Conservation (phyloP, 2,797 vertebrate genomes). For the Phrynocephalus forsythii region DNA sequence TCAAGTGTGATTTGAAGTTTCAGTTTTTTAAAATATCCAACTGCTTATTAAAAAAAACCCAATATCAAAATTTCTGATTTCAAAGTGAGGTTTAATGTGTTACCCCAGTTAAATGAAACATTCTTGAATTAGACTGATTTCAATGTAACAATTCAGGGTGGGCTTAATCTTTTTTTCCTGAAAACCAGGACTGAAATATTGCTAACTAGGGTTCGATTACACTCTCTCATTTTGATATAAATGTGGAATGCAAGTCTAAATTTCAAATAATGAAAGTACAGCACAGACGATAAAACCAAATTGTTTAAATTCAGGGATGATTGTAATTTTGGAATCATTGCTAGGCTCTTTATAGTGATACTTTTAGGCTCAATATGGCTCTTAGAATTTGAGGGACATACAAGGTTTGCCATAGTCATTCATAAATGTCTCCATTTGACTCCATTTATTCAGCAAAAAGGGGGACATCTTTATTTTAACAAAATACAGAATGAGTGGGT, state of each 20-base stretch:
- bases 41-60: background rate
- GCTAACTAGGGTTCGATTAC: background rate
- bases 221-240: background rate
- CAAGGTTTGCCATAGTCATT: background rate
- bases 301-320: background rate
- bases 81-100: background rate
- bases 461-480: background rate
- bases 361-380: background rate
- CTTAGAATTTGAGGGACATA: background rate
- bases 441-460: background rate
- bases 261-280: slow-evolving; percentile 1
- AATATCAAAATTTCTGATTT: background rate
- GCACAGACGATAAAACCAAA: background rate
- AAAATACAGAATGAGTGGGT: background rate
- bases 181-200: background rate
- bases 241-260: background rate
- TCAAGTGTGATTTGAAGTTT: background rate
- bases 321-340: background rate
- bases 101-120: background rate
- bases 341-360: background rate
- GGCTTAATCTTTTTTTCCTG: background rate
- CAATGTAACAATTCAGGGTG: background rate
- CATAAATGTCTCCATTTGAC: too few relatives aligned
- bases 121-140: background rate
- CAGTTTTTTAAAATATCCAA: background rate